These are phyloP conservation scores for Melangyna quadrimaculata DNA, from an alignment of 2,888 invertebrate species.

Conservation along the genomic window DNA sequence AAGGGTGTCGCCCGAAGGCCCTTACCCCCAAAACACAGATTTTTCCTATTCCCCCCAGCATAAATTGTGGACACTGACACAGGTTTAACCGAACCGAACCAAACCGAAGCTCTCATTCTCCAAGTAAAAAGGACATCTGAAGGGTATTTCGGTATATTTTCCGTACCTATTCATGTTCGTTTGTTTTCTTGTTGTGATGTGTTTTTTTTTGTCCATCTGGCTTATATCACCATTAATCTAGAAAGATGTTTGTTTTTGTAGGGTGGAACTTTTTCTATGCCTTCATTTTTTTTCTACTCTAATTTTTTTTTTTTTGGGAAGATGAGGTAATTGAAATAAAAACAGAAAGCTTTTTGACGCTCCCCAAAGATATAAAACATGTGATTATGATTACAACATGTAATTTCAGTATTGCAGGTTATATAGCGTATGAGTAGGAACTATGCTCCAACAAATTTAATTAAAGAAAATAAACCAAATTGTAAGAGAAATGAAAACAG, in stretches of 20 bases:
- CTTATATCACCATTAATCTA: conserved; percentile 15
- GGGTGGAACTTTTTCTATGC: conserved; percentile 8
- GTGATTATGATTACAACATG: not conserved
- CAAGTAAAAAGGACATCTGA: conserved; percentile 65
- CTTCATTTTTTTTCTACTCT: not conserved
- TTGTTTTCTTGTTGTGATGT: conserved; percentile 19
- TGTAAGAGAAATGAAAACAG: no score
- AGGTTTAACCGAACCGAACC: no score
- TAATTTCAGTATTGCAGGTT: not conserved
- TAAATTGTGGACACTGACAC: not conserved
- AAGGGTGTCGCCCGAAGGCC: conserved; percentile 49
- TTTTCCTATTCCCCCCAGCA: conserved; percentile 11
- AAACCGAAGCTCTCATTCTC: not conserved
- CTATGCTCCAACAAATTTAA: conserved; percentile 54
- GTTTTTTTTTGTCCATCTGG: not conserved
- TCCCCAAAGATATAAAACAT: not conserved
- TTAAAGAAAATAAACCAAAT: conserved; percentile 40
- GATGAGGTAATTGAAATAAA: conserved; percentile 35
- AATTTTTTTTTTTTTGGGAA: not conserved
- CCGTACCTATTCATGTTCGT: conserved; percentile 28
- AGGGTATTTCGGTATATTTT: conserved; percentile 60
- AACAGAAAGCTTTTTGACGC: conserved; percentile 28
- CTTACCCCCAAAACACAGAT: not conserved
- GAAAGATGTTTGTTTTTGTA: not conserved
- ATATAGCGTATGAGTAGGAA: not conserved